Conservation (phyloP, 2,888 invertebrate genomes). For the Nudaria mundana region DNA sequence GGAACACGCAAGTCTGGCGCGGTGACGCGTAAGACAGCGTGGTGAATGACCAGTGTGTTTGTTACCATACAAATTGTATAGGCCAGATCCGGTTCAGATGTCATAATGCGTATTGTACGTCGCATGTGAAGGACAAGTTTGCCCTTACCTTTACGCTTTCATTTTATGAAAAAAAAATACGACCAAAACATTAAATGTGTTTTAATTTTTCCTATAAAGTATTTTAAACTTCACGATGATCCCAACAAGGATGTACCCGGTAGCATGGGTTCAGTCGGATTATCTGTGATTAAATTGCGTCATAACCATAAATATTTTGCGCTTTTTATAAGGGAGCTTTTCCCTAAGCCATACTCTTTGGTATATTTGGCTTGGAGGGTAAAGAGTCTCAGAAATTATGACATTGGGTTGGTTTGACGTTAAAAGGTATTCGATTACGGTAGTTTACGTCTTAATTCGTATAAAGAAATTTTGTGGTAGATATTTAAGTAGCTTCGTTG, state of each 20-base stretch:
- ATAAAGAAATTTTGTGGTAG: not conserved
- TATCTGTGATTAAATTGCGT: slow-evolving; percentile 39
- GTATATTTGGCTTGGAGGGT: slow-evolving; percentile 16
- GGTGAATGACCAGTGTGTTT: too few relatives aligned
- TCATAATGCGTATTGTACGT: too few relatives aligned
- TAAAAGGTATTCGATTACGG: slow-evolving; percentile 8
- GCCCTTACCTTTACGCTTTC: too few relatives aligned
- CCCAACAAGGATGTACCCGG: slow-evolving; percentile 20
- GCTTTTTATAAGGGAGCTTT: slow-evolving; percentile 14
- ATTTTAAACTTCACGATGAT: slow-evolving; percentile 29
- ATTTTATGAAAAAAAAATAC: too few relatives aligned
- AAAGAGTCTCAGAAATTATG: slow-evolving; percentile 15
- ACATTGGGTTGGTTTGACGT: slow-evolving; percentile 1
- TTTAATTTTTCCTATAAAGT: too few relatives aligned
- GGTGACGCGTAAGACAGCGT: too few relatives aligned
- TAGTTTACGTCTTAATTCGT: slow-evolving; percentile 6
- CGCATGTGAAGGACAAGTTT: too few relatives aligned
- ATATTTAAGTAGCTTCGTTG: too few relatives aligned
- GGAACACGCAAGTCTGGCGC: too few relatives aligned
- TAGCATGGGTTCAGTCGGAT: slow-evolving; percentile 37
- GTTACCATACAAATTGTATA: too few relatives aligned
- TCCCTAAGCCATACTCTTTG: slow-evolving; percentile 24
- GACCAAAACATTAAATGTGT: too few relatives aligned
- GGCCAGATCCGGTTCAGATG: too few relatives aligned
- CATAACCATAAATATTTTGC: slow-evolving; percentile 41